Percentiles rank a stretch among this genome's conserved stretches.
These are phyloP conservation scores for Notocelia uddmanniana DNA, from an alignment of 2,888 invertebrate genomes.

Conservation along the genomic window DNA sequence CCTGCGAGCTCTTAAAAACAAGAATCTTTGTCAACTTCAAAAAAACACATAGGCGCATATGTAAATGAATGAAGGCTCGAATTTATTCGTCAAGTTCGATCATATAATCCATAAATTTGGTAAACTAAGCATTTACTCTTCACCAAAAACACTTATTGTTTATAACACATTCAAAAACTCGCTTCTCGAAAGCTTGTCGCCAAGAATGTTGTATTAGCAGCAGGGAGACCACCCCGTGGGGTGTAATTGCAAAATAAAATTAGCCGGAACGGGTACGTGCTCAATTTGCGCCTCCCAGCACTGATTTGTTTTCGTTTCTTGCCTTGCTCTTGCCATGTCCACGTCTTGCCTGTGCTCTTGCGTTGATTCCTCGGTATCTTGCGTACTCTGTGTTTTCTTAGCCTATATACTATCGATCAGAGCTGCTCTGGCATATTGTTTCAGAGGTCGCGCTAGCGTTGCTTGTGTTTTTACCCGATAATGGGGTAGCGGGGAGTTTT, in stretches of 20 bases:
- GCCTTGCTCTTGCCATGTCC: constrained; percentile 65
- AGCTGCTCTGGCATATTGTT: constrained; percentile 73
- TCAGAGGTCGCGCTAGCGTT: constrained; percentile 47
- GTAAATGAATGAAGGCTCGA: no score
- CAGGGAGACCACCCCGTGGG: constrained; percentile 57
- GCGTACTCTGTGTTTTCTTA: constrained; percentile 74
- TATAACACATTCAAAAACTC: constrained; percentile 42
- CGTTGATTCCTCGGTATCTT: constrained; percentile 58
- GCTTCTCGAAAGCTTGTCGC: constrained; percentile 66
- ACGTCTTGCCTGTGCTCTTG: constrained; percentile 53
- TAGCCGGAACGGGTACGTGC: constrained; percentile 86
- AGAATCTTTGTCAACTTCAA: no score
- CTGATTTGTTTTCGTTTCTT: constrained; percentile 82
- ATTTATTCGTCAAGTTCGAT: no score
- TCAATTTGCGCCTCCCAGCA: constrained; percentile 85
- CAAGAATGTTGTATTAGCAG: constrained; percentile 82
- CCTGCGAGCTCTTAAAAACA: no score
- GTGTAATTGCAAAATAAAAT: constrained; percentile 87
- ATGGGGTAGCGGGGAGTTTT: constrained; percentile 22
- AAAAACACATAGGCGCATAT: no score
- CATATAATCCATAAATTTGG: no score
- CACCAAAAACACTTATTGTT: constrained; percentile 45
- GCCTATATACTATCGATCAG: constrained; percentile 84
- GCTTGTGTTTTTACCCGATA: constrained; percentile 34
- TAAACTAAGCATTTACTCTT: not conserved